Conservation (phyloP, 2,888 invertebrate genomes). For the Agrotis segetum region DNA sequence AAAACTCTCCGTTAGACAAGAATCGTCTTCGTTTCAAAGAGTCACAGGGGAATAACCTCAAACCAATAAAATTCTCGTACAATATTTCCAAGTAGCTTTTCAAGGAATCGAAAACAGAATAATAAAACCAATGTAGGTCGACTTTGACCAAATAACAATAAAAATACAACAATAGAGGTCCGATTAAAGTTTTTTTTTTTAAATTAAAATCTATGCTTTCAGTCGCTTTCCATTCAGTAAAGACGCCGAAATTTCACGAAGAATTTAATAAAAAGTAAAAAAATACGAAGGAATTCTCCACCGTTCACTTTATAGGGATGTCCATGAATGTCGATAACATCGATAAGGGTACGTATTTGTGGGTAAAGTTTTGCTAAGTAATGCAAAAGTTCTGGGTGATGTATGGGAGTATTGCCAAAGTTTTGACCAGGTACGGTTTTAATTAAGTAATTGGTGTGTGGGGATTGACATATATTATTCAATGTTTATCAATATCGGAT, state of each 20-base stretch:
- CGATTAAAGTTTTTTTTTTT: conserved; percentile 33
- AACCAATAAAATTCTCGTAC: conserved; percentile 17
- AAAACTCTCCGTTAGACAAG: not conserved
- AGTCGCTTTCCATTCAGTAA: conserved; percentile 3
- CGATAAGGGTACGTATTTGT: conserved; percentile 24
- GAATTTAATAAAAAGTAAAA: conserved; percentile 60
- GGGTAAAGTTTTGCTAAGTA: conserved; percentile 5
- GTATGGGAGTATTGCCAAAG: conserved; percentile 14
- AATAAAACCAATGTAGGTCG: conserved; percentile 21
- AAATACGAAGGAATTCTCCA: conserved; percentile 21
- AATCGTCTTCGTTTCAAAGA: conserved; percentile 3
- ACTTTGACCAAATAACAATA: conserved; percentile 14
- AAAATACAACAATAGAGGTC: conserved; percentile 2
- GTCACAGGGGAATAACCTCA: conserved; percentile 13
- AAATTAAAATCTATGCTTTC: conserved; percentile 22
- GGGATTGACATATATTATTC: too few relatives aligned
- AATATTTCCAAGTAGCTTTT: not conserved
- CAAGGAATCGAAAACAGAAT: conserved; percentile 23
- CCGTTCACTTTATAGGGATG: conserved; percentile 27
- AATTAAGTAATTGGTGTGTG: conserved; percentile 22
- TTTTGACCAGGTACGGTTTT: not conserved
- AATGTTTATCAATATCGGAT: not conserved
- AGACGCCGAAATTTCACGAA: conserved; percentile 39
- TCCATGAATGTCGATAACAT: conserved; percentile 14
- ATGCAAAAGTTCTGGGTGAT: conserved; percentile 23